These are phyloP conservation scores for Spialia ferax DNA, from an alignment of 2,888 invertebrate genomes.

Conservation along the genomic window DNA sequence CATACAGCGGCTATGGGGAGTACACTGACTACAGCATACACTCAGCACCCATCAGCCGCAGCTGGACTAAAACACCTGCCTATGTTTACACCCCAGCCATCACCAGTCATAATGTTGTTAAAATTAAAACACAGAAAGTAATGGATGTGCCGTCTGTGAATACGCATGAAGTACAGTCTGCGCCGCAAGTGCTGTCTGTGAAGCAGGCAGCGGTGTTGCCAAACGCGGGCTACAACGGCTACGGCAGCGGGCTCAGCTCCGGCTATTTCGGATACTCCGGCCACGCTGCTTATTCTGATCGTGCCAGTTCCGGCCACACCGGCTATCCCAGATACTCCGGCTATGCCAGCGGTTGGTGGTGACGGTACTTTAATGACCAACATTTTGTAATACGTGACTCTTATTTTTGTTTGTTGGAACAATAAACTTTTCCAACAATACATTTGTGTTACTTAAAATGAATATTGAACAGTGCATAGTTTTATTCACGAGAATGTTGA, in stretches of 20 bases:
- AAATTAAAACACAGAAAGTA: conserved; percentile 48
- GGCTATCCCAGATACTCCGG: conserved; percentile 11
- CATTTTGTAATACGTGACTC: not conserved
- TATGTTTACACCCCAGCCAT: conserved; percentile 30
- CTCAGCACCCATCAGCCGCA: conserved; percentile 42
- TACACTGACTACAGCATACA: conserved; percentile 42
- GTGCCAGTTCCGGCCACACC: conserved; percentile 42
- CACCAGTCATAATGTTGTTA: conserved; percentile 58
- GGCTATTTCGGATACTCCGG: conserved; percentile 42
- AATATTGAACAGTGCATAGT: no score
- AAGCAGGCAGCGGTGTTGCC: conserved; percentile 54
- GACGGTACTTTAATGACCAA: not conserved
- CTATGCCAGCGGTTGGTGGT: conserved; percentile 50
- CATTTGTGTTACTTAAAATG: not conserved
- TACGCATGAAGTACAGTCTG: conserved; percentile 61
- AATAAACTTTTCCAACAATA: not conserved
- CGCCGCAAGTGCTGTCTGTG: conserved; percentile 63
- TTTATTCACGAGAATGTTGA: no score
- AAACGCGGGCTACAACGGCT: conserved; percentile 29
- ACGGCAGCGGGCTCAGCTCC: conserved; percentile 43
- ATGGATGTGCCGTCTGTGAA: conserved; percentile 58
- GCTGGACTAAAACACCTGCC: conserved; percentile 15
- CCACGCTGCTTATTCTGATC: conserved; percentile 36
- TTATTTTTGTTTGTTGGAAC: not conserved
- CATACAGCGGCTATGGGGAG: conserved; percentile 34